These are phyloP conservation scores for Theocolax elegans DNA, from an alignment of 1,140 invertebrate genomes.

Conservation along the genomic window DNA sequence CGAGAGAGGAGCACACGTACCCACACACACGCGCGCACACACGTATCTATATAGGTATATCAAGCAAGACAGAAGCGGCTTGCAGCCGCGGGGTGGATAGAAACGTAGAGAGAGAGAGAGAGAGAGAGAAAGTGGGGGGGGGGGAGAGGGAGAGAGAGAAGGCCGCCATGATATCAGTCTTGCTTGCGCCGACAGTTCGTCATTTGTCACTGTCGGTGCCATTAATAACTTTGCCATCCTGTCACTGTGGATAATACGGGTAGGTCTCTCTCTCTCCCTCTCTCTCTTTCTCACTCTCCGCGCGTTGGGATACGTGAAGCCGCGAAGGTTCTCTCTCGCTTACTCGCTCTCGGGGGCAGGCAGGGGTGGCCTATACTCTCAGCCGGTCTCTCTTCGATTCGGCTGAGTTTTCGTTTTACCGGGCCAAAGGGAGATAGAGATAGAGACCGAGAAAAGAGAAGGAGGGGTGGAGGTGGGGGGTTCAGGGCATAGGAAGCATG, in stretches of 20 bases:
- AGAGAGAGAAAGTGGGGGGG: neutral
- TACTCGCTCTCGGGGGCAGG: slow-evolving; percentile 39
- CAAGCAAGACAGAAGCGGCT: neutral
- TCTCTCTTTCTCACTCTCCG: no score
- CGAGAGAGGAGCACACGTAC: neutral
- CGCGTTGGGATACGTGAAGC: slow-evolving; percentile 7
- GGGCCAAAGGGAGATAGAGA: no score
- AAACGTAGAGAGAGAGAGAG: neutral
- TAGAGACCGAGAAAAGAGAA: no score
- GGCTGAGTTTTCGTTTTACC: slow-evolving; percentile 13
- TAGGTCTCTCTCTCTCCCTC: slow-evolving; percentile 59
- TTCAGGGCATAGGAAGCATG: slow-evolving; percentile 11
- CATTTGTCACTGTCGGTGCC: slow-evolving; percentile 68
- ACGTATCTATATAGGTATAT: no score
- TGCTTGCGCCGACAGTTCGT: slow-evolving; percentile 70
- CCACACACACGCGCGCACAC: neutral
- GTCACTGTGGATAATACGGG: slow-evolving; percentile 69
- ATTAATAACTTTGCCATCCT: slow-evolving; percentile 68
- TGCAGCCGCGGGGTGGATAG: neutral
- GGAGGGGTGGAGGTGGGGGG: slow-evolving; percentile 3
- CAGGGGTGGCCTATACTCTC: slow-evolving; percentile 64
- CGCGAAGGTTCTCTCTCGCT: slow-evolving; percentile 35
- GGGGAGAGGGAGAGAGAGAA: slow-evolving; percentile 49
- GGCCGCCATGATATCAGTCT: slow-evolving; percentile 69
- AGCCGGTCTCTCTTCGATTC: slow-evolving; percentile 50